phyloP scores from a whole-genome alignment of 2,113 vertebrate species.

The Coptodon bakossiorum region DNA sequence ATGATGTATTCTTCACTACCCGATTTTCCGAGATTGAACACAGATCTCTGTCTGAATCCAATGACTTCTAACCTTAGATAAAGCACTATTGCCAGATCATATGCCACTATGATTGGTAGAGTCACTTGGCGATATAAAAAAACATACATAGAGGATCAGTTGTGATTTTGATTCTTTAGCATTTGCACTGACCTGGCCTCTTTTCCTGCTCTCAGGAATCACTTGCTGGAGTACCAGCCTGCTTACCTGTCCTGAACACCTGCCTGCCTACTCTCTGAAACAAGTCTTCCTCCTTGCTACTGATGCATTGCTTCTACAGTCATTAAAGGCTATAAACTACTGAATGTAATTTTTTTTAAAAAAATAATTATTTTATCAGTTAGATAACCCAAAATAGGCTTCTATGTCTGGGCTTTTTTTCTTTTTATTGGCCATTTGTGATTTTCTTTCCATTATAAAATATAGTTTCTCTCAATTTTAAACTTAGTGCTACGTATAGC shows the following conservation, averaged over 20 bases:
- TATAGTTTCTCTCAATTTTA: not conserved
- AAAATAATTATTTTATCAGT: rapidly evolving
- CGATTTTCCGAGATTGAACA: rapidly evolving
- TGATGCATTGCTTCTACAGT: rapidly evolving
- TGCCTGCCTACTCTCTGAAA: rapidly evolving
- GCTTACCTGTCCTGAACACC: not conserved
- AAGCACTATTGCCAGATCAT: not conserved
- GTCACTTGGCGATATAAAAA: not conserved
- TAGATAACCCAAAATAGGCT: rapidly evolving
- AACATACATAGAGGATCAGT: rapidly evolving
- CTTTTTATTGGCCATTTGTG: not conserved
- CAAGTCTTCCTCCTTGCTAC: rapidly evolving
- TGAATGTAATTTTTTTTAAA: rapidly evolving
- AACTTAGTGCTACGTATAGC: rapidly evolving
- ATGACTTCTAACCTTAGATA: not conserved
- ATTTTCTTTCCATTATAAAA: not conserved
- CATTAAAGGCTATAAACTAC: not conserved
- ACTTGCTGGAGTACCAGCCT: not conserved
- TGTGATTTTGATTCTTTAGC: not conserved
- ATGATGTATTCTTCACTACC: rapidly evolving
- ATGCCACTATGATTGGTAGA: rapidly evolving
- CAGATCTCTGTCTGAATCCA: not conserved
- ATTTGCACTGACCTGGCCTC: not conserved
- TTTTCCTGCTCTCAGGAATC: not conserved
- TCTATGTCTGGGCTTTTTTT: rapidly evolving